Base-by-base conservation (phyloP, 2,113 vertebrate species). In the Engystomops pustulosus region DNA sequence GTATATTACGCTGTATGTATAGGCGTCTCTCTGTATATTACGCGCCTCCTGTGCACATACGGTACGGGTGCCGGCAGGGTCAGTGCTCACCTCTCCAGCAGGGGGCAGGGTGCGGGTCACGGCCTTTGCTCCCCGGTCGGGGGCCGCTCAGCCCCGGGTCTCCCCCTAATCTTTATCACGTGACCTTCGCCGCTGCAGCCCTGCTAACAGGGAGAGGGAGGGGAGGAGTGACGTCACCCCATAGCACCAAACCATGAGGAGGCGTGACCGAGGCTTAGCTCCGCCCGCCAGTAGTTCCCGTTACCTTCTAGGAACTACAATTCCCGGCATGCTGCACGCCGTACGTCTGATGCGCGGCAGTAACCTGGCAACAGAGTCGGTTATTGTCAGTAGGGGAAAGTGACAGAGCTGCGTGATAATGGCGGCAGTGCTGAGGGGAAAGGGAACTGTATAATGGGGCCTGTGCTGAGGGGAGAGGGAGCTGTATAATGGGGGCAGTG, bases 171-270 rank as follows among this genome's bases (percentile, higher is more conserved):
- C 51, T 62, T 23, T 30, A n/a, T 32, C 77, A 79, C 27, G 34
- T 58, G 20, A 78, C 75, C 17, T 0, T n/a, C 3, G 67, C 67
- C 2, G 20, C 36, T 23, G 68, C 36, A 38, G 68, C 34, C 5
- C 17, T 20, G 17, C 23, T 14, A 14, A 15, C n/a, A 38, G 12
- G 8, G n/a, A 30, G 25, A 6, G 3, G 58, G 69, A 38, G 69
- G 41, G 23, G 41, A 72, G 0, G 17, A 38, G 15, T 72, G 69
- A 72, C 69, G 41, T 72, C 69, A 72, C 2, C 23, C 69, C 3
- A n/a, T 72, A 72, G 69, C 69, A 72, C 9, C 69, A 72, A 72
- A 72, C n/a, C 45, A 72, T 25, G 0, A 4, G n/a, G 41, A 15
- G 41, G 69, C 30, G 30, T 17, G 8, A 14, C 15, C 17, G 2